A percentile compares a stretch with the other conserved stretches of the same genome.
These are phyloP conservation scores for Acleris holmiana DNA, from an alignment of 2,888 invertebrate species.

Conservation along the genomic window DNA sequence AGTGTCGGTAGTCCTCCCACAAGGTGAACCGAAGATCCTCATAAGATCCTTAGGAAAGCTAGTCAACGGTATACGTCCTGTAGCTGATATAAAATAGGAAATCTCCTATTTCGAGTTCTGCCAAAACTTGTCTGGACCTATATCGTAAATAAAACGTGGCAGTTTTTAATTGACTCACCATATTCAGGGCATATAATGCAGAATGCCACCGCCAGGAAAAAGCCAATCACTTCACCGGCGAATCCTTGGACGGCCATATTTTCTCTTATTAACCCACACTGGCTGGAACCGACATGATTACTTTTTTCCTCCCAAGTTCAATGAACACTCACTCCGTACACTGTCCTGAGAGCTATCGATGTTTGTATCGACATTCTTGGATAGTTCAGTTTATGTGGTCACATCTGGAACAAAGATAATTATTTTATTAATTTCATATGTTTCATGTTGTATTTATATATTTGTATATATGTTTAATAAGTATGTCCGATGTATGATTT, in stretches of 20 bases:
- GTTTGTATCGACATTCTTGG: constrained; percentile 58
- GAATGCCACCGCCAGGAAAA: constrained; percentile 76
- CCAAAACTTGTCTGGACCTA: too few relatives aligned
- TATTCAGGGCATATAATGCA: constrained; percentile 79
- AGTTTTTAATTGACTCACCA: constrained; percentile 61
- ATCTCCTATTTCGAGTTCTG: too few relatives aligned
- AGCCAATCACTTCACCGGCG: constrained; percentile 74
- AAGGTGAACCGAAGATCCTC: too few relatives aligned
- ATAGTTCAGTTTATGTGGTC: constrained; percentile 39
- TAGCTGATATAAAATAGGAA: too few relatives aligned
- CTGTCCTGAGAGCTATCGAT: constrained; percentile 60
- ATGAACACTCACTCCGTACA: constrained; percentile 58
- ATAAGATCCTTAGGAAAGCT: too few relatives aligned
- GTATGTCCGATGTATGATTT: too few relatives aligned
- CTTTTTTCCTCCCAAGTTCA: constrained; percentile 64
- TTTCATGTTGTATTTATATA: too few relatives aligned
- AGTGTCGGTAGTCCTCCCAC: too few relatives aligned
- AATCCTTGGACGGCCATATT: constrained; percentile 77
- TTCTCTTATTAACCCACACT: constrained; percentile 75
- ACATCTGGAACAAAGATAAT: constrained; percentile 65
- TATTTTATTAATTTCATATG: constrained; percentile 14
- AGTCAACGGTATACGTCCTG: too few relatives aligned
- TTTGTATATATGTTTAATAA: too few relatives aligned
- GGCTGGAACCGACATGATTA: constrained; percentile 75
- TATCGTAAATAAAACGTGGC: too few relatives aligned